Percentiles rank a stretch among this genome's conserved stretches.
Conservation (phyloP, 2,888 invertebrate species). For the Anthrax anthrax region DNA sequence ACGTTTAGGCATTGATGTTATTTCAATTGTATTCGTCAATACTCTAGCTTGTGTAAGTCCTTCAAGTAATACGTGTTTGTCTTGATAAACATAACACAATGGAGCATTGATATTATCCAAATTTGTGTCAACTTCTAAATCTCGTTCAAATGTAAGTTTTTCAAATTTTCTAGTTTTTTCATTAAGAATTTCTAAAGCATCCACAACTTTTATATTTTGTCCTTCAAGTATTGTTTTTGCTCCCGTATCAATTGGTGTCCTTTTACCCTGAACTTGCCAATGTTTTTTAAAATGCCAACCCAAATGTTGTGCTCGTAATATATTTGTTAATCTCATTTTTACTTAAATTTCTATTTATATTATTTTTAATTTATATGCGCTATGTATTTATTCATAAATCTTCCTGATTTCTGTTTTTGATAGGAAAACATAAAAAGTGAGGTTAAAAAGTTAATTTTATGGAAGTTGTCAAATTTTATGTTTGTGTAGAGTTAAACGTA, state of each 20-base stretch:
- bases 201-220: conserved; percentile 44
- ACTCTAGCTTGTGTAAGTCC: conserved; percentile 66
- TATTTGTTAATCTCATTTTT: conserved; percentile 50
- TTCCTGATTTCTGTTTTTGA: too few relatives aligned
- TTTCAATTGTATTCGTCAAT: conserved; percentile 61
- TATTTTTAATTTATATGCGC: too few relatives aligned
- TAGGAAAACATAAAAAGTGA: too few relatives aligned
- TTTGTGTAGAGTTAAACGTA: too few relatives aligned
- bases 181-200: conserved; percentile 38
- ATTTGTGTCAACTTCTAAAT: too few relatives aligned
- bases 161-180: background rate
- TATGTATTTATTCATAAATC: too few relatives aligned
- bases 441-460: too few relatives aligned
- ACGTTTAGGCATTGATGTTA: conserved; percentile 45
- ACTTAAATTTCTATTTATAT: too few relatives aligned
- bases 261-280: conserved; percentile 55
- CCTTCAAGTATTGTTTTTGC: conserved; percentile 40
- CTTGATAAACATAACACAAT: conserved; percentile 43
- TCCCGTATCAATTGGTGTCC: conserved; percentile 40
- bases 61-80: conserved; percentile 50
- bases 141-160: background rate
- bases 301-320: conserved; percentile 52
- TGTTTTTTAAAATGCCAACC: conserved; percentile 56
- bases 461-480: too few relatives aligned
- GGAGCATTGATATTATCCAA: background rate